Evolutionary conservation across 2,888 invertebrate species (phyloP).

Genomic region (Platynereis dumerilii): DNA sequence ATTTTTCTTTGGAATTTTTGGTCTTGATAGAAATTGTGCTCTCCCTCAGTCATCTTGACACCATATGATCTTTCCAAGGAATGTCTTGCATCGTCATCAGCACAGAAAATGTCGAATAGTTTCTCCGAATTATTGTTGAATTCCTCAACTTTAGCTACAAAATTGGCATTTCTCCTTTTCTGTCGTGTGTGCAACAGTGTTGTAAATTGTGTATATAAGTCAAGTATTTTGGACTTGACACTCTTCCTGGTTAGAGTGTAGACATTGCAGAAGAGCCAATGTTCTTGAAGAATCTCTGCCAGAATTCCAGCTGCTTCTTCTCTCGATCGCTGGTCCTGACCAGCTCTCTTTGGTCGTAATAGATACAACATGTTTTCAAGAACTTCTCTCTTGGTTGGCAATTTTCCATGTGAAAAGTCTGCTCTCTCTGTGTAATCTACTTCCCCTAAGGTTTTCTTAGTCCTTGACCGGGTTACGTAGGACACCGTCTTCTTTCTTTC

Average conservation of each 20-base stretch:
- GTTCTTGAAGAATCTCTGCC: background rate
- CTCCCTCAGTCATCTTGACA: no score
- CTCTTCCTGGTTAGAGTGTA: background rate
- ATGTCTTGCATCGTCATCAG: no score
- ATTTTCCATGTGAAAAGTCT: background rate
- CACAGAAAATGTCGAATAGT: no score
- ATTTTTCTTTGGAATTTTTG: conserved; percentile 8
- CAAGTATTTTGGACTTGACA: no score
- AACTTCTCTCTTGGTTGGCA: background rate
- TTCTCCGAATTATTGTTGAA: no score
- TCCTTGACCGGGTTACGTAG: background rate
- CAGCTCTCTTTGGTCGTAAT: background rate
- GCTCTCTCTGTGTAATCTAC: background rate
- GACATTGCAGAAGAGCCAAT: conserved; percentile 7
- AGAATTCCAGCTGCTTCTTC: background rate
- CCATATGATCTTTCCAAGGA: no score
- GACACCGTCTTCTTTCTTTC: no score
- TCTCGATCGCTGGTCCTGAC: background rate
- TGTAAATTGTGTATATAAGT: no score
- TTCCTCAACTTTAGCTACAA: no score
- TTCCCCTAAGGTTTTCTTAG: background rate
- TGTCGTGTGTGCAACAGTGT: no score
- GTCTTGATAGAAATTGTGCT: background rate
- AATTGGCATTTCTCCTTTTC: no score
- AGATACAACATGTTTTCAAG: conserved; percentile 3